Evolutionary conservation across 2,888 invertebrate genomes (phyloP).

Genomic region (Fabriciana adippe): DNA sequence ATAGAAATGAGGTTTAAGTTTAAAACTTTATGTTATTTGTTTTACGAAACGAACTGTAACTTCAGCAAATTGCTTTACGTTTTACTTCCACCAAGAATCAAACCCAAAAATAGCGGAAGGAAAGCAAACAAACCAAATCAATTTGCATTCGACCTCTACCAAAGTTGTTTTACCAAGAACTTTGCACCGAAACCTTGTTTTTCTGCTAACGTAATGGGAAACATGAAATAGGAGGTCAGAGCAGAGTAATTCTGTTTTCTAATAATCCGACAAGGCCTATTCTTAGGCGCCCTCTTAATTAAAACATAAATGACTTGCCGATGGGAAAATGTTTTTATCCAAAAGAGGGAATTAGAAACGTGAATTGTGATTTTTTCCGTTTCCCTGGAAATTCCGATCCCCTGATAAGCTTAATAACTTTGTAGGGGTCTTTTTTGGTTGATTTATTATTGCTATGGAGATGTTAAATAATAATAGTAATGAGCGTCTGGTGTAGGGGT

Average conservation of each 20-base stretch:
- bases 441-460: neutral
- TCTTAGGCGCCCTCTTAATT: conserved; percentile 61
- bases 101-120: conserved; percentile 30
- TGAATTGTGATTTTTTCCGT: conserved; percentile 48
- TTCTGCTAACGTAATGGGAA: conserved; percentile 39
- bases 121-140: conserved; percentile 34
- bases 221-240: conserved; percentile 49
- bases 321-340: conserved; percentile 49
- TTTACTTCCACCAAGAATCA: conserved; percentile 28
- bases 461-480: neutral
- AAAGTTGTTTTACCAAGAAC: conserved; percentile 27
- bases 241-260: conserved; percentile 56
- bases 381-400: conserved; percentile 9
- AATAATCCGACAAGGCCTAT: conserved; percentile 59
- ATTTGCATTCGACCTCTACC: conserved; percentile 32
- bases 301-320: conserved; percentile 70
- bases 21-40: conserved; percentile 24
- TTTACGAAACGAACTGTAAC: conserved; percentile 18
- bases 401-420: conserved; percentile 21
- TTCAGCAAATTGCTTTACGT: conserved; percentile 28
- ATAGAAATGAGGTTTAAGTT: conserved; percentile 11
- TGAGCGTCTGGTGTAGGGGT: no score
- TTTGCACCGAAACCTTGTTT: conserved; percentile 29
- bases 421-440: conserved; percentile 1
- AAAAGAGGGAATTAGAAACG: conserved; percentile 47